Evolutionary conservation across 2,888 invertebrate genomes (phyloP), one percentile per base, ranked within the genome.

Genomic region (Julus scandinavius): DNA sequence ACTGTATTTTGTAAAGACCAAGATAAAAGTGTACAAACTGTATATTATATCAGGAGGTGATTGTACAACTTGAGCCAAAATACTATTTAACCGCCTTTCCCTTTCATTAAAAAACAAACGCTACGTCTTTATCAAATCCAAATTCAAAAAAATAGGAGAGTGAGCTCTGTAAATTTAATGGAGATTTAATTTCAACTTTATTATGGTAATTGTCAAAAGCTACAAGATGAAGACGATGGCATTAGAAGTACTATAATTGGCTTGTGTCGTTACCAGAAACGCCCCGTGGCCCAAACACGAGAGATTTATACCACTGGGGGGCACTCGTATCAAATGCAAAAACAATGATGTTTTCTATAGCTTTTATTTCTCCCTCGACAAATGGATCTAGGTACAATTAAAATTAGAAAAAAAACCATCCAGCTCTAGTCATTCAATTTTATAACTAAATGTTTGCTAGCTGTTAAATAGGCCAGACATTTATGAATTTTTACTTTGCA

Each of bases 121-220:
- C 80, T 38, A 80, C 15, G 15, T 80, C 80, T 80, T 80, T 20
- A 80, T 80, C 29, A 80, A 80, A 38, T 38, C 80, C 38, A 80
- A 80, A 80, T 38, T 80, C 29, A 80, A 80, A 80, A 38, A 29
- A 45, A 5, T 45, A 45, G 6, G 6, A 80, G 13, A 80, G 72
- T 29, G 72, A 72, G 38, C 4, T 29, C 80, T 2, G 80, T 80
- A 80, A 13, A 80, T 80, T 80, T 80, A 29, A 80, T 80, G 80
- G 80, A 38, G 80, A 80, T 80, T 80, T 80, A 80, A 80, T 80
- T 80, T 80, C 80, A 80, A 29, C 80, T 80, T 80, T 80, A 80
- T 80, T 80, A 80, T 80, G 80, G 11, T 80, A 80, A 80, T 80
- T 80, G 80, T 80, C 80, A 80, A 38, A 80, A 38, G 80, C 15